Conservation (phyloP, 2,888 invertebrate genomes). For the Nymphalis c-album region DNA sequence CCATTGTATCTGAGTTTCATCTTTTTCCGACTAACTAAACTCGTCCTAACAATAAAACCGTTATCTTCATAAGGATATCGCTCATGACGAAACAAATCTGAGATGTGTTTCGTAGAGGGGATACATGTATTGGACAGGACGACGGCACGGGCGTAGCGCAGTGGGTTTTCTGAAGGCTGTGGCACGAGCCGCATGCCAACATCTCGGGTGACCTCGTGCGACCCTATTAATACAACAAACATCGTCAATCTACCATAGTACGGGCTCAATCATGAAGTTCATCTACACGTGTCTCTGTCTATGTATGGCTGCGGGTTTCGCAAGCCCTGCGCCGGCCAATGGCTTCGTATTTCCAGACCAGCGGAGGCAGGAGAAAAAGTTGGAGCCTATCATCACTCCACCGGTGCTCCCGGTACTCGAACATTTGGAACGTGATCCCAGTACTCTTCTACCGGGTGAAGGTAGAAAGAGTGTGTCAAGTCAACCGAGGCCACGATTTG, state of each 20-base stretch:
- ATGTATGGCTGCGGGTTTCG: conserved; percentile 47
- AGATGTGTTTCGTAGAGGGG: conserved; percentile 55
- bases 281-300: conserved; percentile 61
- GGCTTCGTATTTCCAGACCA: conserved; percentile 72
- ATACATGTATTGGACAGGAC: conserved; percentile 67
- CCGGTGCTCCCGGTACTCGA: conserved; percentile 76
- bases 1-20: conserved; percentile 44
- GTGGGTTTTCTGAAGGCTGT: conserved; percentile 82
- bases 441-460: conserved; percentile 68
- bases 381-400: conserved; percentile 74
- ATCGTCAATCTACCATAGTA: conserved; percentile 64
- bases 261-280: conserved; percentile 68
- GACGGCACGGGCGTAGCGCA: conserved; percentile 65
- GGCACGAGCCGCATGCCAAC: conserved; percentile 81
- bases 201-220: conserved; percentile 68
- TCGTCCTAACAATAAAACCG: conserved; percentile 61
- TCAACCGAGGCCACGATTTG: conserved; percentile 63
- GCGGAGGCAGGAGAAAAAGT: conserved; percentile 56
- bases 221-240: conserved; percentile 79
- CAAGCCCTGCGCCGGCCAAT: conserved; percentile 58
- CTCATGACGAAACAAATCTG: conserved; percentile 42
- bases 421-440: conserved; percentile 77
- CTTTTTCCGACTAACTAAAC: conserved; percentile 52
- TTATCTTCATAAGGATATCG: conserved; percentile 63
- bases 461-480: conserved; percentile 40